These are phyloP conservation scores for Cabera pusaria DNA, from an alignment of 2,888 invertebrate species.

Conservation along the genomic window DNA sequence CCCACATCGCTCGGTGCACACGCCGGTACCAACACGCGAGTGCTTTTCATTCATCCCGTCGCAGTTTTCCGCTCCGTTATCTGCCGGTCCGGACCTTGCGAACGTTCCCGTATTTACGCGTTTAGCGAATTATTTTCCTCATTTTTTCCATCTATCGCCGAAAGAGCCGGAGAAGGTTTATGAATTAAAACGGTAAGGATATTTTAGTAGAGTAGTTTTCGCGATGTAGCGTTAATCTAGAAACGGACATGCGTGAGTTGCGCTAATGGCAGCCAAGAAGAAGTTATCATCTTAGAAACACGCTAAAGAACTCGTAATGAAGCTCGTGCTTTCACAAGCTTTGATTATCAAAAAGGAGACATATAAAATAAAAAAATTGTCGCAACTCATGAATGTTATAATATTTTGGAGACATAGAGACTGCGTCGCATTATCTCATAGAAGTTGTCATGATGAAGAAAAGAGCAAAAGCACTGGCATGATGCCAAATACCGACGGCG, in stretches of 20 bases:
- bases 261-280: constrained; percentile 37
- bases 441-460: constrained; percentile 69
- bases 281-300: constrained; percentile 9
- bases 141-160: constrained; percentile 15
- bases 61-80: constrained; percentile 40
- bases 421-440: constrained; percentile 58
- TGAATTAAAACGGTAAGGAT: constrained; percentile 27
- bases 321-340: constrained; percentile 2
- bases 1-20: constrained; percentile 47
- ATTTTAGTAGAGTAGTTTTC: constrained; percentile 14
- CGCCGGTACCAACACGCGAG: constrained; percentile 41
- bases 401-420: constrained; percentile 43
- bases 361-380: constrained; percentile 12
- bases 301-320: constrained; percentile 2
- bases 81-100: constrained; percentile 34
- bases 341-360: too few species aligned
- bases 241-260: constrained; percentile 42
- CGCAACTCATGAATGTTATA: constrained; percentile 35
- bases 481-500: constrained; percentile 71
- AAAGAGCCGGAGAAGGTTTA: constrained; percentile 16
- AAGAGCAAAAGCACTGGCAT: constrained; percentile 74
- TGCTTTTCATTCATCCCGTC: constrained; percentile 64
- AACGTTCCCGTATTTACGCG: constrained; percentile 31
- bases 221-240: constrained; percentile 25
- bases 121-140: constrained; percentile 29